Evolutionary conservation across 2,113 vertebrate species (phyloP), one percentile per base, ranked within the genome.

Genomic region (Saguinus imperator): DNA sequence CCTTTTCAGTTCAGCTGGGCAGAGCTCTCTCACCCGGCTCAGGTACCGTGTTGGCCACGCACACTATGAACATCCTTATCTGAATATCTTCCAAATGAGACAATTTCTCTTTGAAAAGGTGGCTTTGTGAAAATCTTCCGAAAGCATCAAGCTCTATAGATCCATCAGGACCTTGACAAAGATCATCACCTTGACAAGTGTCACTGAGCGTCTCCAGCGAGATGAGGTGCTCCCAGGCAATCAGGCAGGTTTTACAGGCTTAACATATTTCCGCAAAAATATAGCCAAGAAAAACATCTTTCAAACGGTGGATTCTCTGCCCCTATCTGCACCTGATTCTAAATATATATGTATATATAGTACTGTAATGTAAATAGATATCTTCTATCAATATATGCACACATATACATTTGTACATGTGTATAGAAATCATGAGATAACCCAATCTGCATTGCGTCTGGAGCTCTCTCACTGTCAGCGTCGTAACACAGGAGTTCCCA

Each of bases 211-310:
- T 37, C 35, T 83, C 45, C 43, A 14, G 32, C 1, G 32, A 4
- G 50, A 64, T 6, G 6, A 40, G 57, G 48, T 3, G 21, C 8
- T 48, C 45, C 50, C 1, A 0, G 35, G 32, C 13, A 37, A 6
- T 37, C 0, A 2, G 61, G 9, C 5, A 32, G 27, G 12, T 64
- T 64, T 64, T 14, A 93, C 4, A 80, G 23, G 35, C 64, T 70
- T 37, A 17, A 77, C 68, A 17, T 43, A 40, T 48, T 25, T 27
- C 16, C 55, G 6, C 25, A 82, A 94, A 92, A 86, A 48, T n/a
- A 77, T 83, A 91, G 43, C 18, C 35, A 85, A 68, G 13, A 40
- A 76, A 92, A 73, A n/a, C 50, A 85, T 14, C 29, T 88, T 94
- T 17, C 52, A 66, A 29, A 84, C 17, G 61, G 27, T 68, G 81